These are phyloP conservation scores for Agapetus fuscipes DNA, from an alignment of 2,888 invertebrate species.

Conservation along the genomic window DNA sequence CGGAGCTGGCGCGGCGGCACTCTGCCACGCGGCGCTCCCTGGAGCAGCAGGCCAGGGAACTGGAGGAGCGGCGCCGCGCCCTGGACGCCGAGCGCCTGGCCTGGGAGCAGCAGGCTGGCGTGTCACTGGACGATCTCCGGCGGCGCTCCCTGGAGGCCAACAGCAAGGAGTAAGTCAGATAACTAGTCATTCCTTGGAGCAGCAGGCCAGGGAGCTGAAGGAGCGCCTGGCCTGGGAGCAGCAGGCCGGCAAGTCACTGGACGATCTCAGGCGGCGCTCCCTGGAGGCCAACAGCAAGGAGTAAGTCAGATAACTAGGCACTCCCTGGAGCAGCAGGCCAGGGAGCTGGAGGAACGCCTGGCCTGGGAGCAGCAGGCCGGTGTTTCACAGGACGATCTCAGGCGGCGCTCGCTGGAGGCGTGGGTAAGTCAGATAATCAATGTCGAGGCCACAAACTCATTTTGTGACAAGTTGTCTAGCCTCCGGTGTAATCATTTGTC, in stretches of 20 bases:
- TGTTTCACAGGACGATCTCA: constrained; percentile 79
- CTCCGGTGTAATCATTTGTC: no score
- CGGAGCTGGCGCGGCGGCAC: constrained; percentile 84
- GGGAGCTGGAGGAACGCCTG: constrained; percentile 82
- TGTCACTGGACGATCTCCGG: constrained; percentile 81
- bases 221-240: constrained; percentile 88
- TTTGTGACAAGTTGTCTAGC: no score
- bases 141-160: constrained; percentile 81
- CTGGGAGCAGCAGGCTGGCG: constrained; percentile 87
- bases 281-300: constrained; percentile 85
- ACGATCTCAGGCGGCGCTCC: constrained; percentile 78
- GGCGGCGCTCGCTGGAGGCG: constrained; percentile 78
- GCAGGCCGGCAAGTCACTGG: constrained; percentile 77
- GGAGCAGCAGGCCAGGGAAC: constrained; percentile 84
- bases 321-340: constrained; percentile 78
- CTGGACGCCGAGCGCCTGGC: constrained; percentile 77
- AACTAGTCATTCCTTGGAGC: constrained; percentile 52
- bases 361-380: constrained; percentile 88
- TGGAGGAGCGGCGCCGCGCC: constrained; percentile 79
- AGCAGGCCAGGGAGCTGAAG: constrained; percentile 85
- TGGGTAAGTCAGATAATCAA: background rate
- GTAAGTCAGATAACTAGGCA: constrained; percentile 53
- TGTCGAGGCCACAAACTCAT: no score
- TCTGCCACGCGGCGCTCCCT: constrained; percentile 64
- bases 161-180: constrained; percentile 68